These are phyloP conservation scores for Buceros bicornis DNA, from an alignment of 2,797 vertebrate genomes.

Conservation along the genomic window DNA sequence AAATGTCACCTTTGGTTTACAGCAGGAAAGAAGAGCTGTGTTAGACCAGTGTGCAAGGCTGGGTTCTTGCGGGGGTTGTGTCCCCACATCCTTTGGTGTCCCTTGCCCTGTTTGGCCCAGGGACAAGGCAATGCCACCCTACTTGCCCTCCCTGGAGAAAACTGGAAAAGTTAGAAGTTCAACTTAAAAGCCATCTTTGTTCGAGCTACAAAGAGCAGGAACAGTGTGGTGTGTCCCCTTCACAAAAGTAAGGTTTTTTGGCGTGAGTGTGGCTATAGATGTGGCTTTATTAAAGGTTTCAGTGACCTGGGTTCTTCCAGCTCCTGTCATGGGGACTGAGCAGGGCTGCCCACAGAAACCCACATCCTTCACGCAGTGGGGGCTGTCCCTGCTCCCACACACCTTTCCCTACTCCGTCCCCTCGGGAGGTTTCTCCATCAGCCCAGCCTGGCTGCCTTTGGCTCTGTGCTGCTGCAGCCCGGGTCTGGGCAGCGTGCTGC, in stretches of 20 bases:
- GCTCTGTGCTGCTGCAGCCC: background rate
- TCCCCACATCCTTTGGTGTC: accelerated
- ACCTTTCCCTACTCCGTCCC: background rate
- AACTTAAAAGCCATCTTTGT: background rate
- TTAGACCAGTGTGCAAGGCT: accelerated
- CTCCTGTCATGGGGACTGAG: background rate
- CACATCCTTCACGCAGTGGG: accelerated
- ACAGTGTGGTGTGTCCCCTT: accelerated
- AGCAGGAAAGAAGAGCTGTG: accelerated
- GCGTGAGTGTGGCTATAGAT: accelerated
- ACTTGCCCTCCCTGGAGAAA: background rate
- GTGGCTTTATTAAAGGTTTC: too few species aligned
- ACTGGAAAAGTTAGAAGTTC: background rate
- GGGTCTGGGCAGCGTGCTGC: background rate
- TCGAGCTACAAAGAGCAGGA: background rate
- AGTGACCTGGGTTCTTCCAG: accelerated
- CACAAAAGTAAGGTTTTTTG: accelerated
- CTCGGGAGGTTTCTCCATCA: accelerated
- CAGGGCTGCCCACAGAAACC: background rate
- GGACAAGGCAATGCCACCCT: too few species aligned
- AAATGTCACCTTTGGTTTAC: background rate
- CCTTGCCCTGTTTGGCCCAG: accelerated
- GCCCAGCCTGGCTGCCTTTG: background rate
- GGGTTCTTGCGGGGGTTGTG: accelerated
- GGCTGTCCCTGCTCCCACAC: accelerated